These are phyloP conservation scores for Ceratina calcarata DNA, from an alignment of 1,140 invertebrate species.

Conservation along the genomic window DNA sequence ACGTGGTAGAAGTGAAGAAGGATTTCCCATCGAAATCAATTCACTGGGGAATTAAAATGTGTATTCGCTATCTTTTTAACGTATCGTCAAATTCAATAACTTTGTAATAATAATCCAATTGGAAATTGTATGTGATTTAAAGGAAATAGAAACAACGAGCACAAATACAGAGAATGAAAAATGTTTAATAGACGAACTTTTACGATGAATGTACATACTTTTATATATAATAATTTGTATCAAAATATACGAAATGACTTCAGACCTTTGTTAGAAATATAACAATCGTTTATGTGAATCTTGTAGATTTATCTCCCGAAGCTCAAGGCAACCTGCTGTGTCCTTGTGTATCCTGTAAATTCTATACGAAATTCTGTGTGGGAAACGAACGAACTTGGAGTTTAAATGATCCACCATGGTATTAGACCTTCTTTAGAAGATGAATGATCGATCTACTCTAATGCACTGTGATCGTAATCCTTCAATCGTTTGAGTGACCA, in stretches of 20 bases:
- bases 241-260: neutral
- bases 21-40: too few species aligned
- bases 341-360: slow-evolving; percentile 40
- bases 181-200: too few species aligned
- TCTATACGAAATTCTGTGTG: neutral
- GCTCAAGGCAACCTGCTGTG: slow-evolving; percentile 49
- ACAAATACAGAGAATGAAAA: too few species aligned
- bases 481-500: slow-evolving; percentile 42
- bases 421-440: slow-evolving; percentile 18
- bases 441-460: slow-evolving; percentile 56
- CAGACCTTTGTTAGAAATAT: neutral
- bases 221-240: too few species aligned
- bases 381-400: neutral
- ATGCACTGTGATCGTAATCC: slow-evolving; percentile 47
- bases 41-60: too few species aligned
- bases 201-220: too few species aligned
- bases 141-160: too few species aligned
- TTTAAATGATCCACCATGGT: neutral
- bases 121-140: too few species aligned
- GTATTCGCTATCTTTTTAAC: too few species aligned
- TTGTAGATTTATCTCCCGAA: neutral
- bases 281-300: neutral
- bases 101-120: too few species aligned
- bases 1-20: too few species aligned
- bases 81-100: too few species aligned